Evolutionary conservation across 2,888 invertebrate genomes (phyloP).

Genomic region (Netelia inedita): DNA sequence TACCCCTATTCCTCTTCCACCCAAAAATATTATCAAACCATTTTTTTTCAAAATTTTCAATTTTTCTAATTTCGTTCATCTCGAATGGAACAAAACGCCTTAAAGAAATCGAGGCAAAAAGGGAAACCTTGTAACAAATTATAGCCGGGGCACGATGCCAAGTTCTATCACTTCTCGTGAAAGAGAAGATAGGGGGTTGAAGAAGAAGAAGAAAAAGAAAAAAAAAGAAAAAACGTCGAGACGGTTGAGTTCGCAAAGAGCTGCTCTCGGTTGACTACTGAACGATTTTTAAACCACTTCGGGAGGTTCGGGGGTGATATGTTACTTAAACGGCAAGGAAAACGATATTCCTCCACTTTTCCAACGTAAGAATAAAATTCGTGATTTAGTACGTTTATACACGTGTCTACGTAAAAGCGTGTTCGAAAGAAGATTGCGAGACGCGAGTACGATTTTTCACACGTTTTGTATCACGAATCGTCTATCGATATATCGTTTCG

Average conservation of each 20-base stretch:
- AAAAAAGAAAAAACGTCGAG: background rate
- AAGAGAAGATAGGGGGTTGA: slow-evolving; percentile 1
- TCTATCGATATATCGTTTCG: slow-evolving; percentile 59
- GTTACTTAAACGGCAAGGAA: slow-evolving; percentile 71
- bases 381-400: background rate
- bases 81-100: background rate
- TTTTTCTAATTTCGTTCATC: background rate
- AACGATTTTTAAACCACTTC: slow-evolving; percentile 65
- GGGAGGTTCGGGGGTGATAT: slow-evolving; percentile 67
- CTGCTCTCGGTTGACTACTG: slow-evolving; percentile 56
- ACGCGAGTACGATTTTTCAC: slow-evolving; percentile 60
- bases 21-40: too few relatives aligned
- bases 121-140: slow-evolving; percentile 67
- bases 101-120: slow-evolving; percentile 42
- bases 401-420: slow-evolving; percentile 12
- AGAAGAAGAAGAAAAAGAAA: background rate
- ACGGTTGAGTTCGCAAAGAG: slow-evolving; percentile 52
- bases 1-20: too few relatives aligned
- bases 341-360: slow-evolving; percentile 15
- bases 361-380: background rate
- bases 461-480: slow-evolving; percentile 19
- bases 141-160: slow-evolving; percentile 67
- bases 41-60: too few relatives aligned
- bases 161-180: slow-evolving; percentile 64
- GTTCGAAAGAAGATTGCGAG: slow-evolving; percentile 43